Base-by-base conservation (phyloP, 2,888 invertebrate genomes). In the Sepioteuthis lessoniana region DNA sequence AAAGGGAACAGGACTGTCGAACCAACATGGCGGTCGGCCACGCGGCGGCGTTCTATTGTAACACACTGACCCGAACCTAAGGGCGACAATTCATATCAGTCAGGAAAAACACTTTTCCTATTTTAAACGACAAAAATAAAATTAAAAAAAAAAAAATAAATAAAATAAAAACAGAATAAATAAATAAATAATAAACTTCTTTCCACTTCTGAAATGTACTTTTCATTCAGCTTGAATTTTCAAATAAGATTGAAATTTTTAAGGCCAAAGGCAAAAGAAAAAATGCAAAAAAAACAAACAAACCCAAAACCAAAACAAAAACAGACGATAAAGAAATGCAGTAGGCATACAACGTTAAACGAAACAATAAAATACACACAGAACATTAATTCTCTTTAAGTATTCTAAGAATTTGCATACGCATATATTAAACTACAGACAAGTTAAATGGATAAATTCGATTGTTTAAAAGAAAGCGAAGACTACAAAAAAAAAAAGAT, bases 51-150 rank as follows among this genome's bases (percentile, higher is more conserved):
- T 76, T 76, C 76, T 35, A n/a, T 76, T 76, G n/a, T 35, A 76
- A 76, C 76, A 76, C 76, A 76, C 76, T 76, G 76, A 76, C 76
- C 76, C 76, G n/a, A 76, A 76, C 76, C n/a, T n/a, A 76, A 76
- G 76, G n/a, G 76, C 16, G n/a, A 76, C 76, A 76, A n/a, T 76
- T 76, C 76, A 76, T 76, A 76, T 76, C 76, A 76, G 76, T 76
- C 76, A 76, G 16, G n/a, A n/a, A 76, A n/a, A 76, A 76, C 60
- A 60, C 28, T 28, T 28, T 31, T 2, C 60, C 25, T 31, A 60
- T 60, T 60, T 60, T 28, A 60, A 60, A 28, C 60, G 31, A 60
- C 60, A 55, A 5, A 55, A 0, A 21, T 1, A 28, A 21, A 55
- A 28, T 0, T 7, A 60, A 28, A 60, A 60, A 60, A 4, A 76